These are phyloP conservation scores for Bucco capensis DNA, from an alignment of 2,113 vertebrate species.

Conservation along the genomic window DNA sequence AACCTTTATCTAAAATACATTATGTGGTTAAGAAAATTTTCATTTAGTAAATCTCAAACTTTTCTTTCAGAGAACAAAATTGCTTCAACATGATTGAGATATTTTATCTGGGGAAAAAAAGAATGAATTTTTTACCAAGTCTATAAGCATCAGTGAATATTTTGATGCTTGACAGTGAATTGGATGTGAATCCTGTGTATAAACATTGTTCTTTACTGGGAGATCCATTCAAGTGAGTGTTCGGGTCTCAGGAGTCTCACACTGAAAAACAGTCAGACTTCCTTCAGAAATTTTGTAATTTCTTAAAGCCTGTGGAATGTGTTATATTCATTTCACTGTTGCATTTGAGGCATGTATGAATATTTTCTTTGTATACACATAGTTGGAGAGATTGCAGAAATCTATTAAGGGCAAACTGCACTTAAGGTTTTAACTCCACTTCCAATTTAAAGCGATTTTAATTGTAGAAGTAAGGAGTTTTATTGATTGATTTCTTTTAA, in stretches of 20 bases:
- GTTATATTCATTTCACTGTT: constrained; percentile 18
- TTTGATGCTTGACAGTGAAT: background rate
- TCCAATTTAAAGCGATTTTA: background rate
- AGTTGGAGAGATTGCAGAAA: background rate
- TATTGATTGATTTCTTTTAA: background rate
- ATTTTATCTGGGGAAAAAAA: background rate
- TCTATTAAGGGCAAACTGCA: background rate
- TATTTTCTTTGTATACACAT: background rate
- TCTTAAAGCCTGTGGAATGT: constrained; percentile 7
- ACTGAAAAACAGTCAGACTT: background rate
- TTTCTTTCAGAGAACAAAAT: constrained; percentile 15
- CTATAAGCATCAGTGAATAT: background rate
- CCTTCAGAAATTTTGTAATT: background rate
- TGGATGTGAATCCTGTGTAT: background rate
- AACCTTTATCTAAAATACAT: constrained; percentile 21
- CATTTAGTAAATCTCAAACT: background rate
- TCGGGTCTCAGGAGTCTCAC: background rate
- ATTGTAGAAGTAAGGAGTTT: background rate
- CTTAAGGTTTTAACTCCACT: background rate
- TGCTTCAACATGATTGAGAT: constrained; percentile 5
- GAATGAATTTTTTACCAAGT: background rate
- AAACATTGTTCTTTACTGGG: background rate
- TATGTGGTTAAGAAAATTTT: background rate
- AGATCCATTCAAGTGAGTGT: background rate
- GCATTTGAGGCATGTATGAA: background rate